Conservation (phyloP, 2,888 invertebrate genomes). For the Ennomos quercinarius region DNA sequence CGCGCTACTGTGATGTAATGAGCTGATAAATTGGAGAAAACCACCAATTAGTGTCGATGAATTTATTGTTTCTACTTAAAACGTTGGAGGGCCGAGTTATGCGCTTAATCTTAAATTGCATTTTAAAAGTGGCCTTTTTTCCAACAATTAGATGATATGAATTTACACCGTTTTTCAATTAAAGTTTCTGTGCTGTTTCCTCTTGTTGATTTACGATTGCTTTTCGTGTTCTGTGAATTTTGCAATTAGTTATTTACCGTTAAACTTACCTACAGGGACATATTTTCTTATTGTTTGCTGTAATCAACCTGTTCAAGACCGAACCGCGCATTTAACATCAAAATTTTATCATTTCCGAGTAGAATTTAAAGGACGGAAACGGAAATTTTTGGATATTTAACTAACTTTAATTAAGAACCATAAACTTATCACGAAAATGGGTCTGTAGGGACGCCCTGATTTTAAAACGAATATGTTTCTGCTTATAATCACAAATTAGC, state of each 20-base stretch:
- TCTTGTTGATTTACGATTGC: slow-evolving; percentile 34
- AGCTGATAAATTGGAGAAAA: slow-evolving; percentile 86
- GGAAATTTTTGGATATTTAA: neutral
- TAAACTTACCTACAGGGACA: slow-evolving; percentile 16
- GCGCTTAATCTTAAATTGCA: slow-evolving; percentile 79
- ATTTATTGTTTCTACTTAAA: slow-evolving; percentile 86
- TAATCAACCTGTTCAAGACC: neutral
- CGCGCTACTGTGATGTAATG: slow-evolving; percentile 86
- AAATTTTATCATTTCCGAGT: neutral
- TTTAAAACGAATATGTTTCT: neutral
- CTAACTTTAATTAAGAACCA: no score
- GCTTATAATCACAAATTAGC: slow-evolving; percentile 23
- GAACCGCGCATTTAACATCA: neutral
- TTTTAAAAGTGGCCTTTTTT: slow-evolving; percentile 67
- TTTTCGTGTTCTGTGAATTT: slow-evolving; percentile 25
- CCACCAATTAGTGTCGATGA: slow-evolving; percentile 86
- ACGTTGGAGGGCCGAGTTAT: slow-evolving; percentile 80
- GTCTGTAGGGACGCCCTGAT: no score
- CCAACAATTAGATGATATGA: slow-evolving; percentile 49
- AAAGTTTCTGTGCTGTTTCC: slow-evolving; percentile 33
- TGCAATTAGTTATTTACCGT: slow-evolving; percentile 32
- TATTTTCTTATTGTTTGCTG: slow-evolving; percentile 3
- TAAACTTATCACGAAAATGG: no score
- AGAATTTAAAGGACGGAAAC: neutral
- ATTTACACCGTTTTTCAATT: slow-evolving; percentile 46